Evolutionary conservation across 1,140 invertebrate genomes (phyloP).

Genomic region (Liolophura sinensis): DNA sequence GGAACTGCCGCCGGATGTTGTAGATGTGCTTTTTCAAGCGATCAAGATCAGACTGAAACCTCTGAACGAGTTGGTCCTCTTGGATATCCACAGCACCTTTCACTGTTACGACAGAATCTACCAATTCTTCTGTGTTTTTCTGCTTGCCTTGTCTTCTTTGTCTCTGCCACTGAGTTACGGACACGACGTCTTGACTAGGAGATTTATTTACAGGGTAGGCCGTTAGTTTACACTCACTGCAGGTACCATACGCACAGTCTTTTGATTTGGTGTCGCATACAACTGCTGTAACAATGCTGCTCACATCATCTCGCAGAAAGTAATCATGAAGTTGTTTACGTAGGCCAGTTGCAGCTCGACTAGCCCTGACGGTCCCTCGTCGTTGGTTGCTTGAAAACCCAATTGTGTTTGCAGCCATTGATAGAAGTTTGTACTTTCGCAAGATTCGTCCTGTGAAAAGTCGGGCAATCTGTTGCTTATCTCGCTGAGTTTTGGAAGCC

Average conservation of each 20-base stretch:
- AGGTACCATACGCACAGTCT: background rate
- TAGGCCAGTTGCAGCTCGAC: too few species aligned
- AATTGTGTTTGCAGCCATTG: too few species aligned
- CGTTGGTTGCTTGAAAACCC: too few species aligned
- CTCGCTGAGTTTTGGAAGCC: too few species aligned
- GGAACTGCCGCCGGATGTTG: conserved; percentile 15
- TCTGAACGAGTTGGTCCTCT: background rate
- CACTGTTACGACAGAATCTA: background rate
- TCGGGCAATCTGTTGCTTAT: too few species aligned
- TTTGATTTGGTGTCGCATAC: background rate
- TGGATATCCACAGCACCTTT: background rate
- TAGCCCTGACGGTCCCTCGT: too few species aligned
- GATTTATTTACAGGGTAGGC: background rate
- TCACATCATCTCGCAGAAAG: too few species aligned
- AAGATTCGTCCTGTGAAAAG: too few species aligned
- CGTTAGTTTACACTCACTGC: too few species aligned
- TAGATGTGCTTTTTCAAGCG: conserved; percentile 7
- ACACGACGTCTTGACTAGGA: background rate
- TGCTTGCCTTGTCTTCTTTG: background rate
- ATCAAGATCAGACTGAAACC: background rate
- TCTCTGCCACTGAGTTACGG: background rate
- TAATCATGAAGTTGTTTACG: too few species aligned
- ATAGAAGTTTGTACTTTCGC: too few species aligned
- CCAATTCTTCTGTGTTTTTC: background rate
- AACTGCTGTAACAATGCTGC: background rate